Evolutionary conservation across 1,140 invertebrate genomes (phyloP).

Genomic region (Bacillus rossius): DNA sequence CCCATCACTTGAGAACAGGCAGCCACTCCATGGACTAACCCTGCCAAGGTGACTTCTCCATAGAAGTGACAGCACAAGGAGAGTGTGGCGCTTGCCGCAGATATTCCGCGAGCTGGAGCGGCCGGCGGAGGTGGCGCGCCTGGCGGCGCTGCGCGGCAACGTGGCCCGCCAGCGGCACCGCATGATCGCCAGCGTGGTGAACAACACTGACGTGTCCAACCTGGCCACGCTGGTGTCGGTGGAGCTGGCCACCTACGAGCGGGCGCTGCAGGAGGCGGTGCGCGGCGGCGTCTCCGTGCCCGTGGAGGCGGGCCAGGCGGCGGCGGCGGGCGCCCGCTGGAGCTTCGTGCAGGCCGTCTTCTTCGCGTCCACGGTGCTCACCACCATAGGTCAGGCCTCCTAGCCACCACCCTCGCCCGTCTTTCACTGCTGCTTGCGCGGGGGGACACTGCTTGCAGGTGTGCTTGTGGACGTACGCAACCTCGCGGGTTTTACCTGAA

Average conservation of each 20-base stretch:
- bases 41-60: no score
- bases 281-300: constrained; percentile 22
- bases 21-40: no score
- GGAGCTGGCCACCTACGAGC: constrained; percentile 52
- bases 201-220: constrained; percentile 51
- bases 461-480: no score
- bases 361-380: constrained; percentile 78
- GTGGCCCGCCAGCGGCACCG: constrained; percentile 44
- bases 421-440: not conserved
- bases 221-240: constrained; percentile 50
- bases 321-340: constrained; percentile 52
- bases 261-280: constrained; percentile 28
- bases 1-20: no score
- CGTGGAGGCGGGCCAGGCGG: constrained; percentile 32
- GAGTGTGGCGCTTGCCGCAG: no score
- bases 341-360: constrained; percentile 73
- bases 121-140: constrained; percentile 58
- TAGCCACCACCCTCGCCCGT: not conserved
- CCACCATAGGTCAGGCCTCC: constrained; percentile 65
- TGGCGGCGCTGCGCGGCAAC: constrained; percentile 47
- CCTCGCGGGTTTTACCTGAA: no score
- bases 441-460: no score
- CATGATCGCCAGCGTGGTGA: constrained; percentile 48
- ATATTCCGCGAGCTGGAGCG: constrained; percentile 67
- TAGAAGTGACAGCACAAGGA: no score